Conservation (phyloP, 1,140 invertebrate species). For the Drosophila nikananu region DNA sequence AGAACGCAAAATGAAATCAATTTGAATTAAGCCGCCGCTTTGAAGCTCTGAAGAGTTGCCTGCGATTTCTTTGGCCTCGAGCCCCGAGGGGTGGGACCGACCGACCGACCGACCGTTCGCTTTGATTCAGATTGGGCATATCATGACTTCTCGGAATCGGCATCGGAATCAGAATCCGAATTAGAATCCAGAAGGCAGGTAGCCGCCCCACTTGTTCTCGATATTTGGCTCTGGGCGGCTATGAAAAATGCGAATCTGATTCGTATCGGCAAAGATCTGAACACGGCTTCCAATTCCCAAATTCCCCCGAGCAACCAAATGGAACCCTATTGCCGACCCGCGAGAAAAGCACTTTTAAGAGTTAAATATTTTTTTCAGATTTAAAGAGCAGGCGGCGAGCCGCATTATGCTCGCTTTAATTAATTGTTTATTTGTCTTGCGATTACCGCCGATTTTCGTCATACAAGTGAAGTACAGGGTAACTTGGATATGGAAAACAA, state of each 20-base stretch:
- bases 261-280: constrained; percentile 79
- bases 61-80: constrained; percentile 47
- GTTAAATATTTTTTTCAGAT: constrained; percentile 58
- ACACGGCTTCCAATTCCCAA: constrained; percentile 41
- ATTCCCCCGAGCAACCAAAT: constrained; percentile 37
- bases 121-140: constrained; percentile 55
- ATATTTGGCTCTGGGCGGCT: constrained; percentile 17
- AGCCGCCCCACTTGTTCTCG: constrained; percentile 59
- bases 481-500: constrained; percentile 1
- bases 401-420: constrained; percentile 67
- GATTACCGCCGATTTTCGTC: constrained; percentile 64
- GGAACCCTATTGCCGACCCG: constrained; percentile 13
- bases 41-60: constrained; percentile 37
- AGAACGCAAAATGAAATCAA: constrained; percentile 60
- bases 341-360: constrained; percentile 15
- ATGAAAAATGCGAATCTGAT: constrained; percentile 62
- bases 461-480: constrained; percentile 21
- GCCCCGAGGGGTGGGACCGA: constrained; percentile 27
- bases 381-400: constrained; percentile 29
- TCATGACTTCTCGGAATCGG: constrained; percentile 70
- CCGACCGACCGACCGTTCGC: background rate
- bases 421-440: constrained; percentile 75
- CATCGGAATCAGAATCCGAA: constrained; percentile 11
- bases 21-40: constrained; percentile 71
- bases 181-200: constrained; percentile 61